phyloP scores from a whole-genome alignment of 1,140 invertebrate species.

The Holotrichia oblita region DNA sequence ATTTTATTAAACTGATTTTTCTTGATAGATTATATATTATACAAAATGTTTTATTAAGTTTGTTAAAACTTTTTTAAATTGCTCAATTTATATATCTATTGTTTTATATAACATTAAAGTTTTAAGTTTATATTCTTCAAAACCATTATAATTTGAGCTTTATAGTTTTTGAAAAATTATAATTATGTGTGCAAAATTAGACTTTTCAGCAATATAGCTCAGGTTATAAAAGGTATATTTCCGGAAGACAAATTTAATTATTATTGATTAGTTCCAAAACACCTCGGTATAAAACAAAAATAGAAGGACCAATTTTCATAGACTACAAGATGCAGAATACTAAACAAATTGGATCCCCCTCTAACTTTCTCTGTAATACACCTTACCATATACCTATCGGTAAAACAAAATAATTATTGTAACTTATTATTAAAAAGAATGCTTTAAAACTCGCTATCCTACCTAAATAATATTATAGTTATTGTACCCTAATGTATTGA shows the following conservation, averaged over 20 bases:
- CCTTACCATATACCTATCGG: background rate
- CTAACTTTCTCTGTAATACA: background rate
- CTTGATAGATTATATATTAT: too few relatives aligned
- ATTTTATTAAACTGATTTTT: too few relatives aligned
- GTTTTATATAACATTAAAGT: background rate
- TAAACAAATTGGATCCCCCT: background rate
- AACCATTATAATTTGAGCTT: background rate
- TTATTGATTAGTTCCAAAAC: background rate
- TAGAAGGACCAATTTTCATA: constrained; percentile 24
- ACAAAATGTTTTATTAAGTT: background rate
- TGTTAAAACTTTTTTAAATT: constrained; percentile 19
- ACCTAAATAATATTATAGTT: background rate
- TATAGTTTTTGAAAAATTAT: background rate
- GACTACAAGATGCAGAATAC: background rate
- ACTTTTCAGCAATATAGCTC: too few relatives aligned
- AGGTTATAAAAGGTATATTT: background rate
- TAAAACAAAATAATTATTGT: background rate
- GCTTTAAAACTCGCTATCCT: constrained; percentile 21
- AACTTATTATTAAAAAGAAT: background rate
- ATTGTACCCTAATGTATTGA: constrained; percentile 9
- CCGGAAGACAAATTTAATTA: background rate
- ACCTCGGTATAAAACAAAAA: background rate
- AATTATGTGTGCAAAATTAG: background rate
- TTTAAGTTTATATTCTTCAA: background rate
- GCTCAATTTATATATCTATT: constrained; percentile 18